A percentile compares a stretch with the other conserved stretches of the same genome.
Evolutionary conservation across 1,140 invertebrate species (phyloP).

Genomic region (Cepaea nemoralis): DNA sequence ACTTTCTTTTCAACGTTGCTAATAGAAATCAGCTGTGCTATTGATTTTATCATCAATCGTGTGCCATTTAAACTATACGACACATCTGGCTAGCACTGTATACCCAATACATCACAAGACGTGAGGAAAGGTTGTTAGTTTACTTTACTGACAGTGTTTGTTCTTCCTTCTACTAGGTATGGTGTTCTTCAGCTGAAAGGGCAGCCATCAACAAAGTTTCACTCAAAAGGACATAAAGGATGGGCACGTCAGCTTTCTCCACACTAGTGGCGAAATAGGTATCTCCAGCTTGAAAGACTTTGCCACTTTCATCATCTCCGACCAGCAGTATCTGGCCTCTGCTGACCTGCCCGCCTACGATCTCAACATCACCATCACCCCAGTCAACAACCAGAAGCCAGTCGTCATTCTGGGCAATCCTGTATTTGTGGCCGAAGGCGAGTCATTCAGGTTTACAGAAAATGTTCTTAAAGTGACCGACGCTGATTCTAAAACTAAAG

Average conservation of each 20-base stretch:
- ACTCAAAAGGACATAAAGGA: slow-evolving; percentile 65
- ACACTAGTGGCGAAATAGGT: slow-evolving; percentile 71
- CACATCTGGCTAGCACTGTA: too few species aligned
- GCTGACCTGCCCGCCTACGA: slow-evolving; percentile 64
- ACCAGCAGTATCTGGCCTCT: slow-evolving; percentile 65
- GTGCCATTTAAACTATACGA: too few species aligned
- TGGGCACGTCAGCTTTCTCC: slow-evolving; percentile 64
- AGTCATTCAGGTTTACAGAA: slow-evolving; percentile 62
- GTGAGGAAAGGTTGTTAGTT: too few species aligned
- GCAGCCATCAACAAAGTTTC: slow-evolving; percentile 64
- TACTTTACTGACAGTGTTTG: too few species aligned
- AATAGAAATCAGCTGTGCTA: too few species aligned
- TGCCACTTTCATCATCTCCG: slow-evolving; percentile 70
- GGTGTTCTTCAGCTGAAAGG: slow-evolving; percentile 68
- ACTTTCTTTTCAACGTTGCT: too few species aligned
- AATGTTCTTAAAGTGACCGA: slow-evolving; percentile 69
- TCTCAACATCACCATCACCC: slow-evolving; percentile 71
- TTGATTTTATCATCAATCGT: too few species aligned
- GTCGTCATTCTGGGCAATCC: slow-evolving; percentile 62
- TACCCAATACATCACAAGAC: too few species aligned
- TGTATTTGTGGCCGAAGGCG: slow-evolving; percentile 70
- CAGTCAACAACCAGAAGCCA: slow-evolving; percentile 71
- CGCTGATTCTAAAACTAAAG: slow-evolving; percentile 78
- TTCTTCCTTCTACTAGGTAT: slow-evolving; percentile 39
- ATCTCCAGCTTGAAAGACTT: slow-evolving; percentile 62